phyloP scores from a whole-genome alignment of 1,140 invertebrate species.

The Calosoma granatense region DNA sequence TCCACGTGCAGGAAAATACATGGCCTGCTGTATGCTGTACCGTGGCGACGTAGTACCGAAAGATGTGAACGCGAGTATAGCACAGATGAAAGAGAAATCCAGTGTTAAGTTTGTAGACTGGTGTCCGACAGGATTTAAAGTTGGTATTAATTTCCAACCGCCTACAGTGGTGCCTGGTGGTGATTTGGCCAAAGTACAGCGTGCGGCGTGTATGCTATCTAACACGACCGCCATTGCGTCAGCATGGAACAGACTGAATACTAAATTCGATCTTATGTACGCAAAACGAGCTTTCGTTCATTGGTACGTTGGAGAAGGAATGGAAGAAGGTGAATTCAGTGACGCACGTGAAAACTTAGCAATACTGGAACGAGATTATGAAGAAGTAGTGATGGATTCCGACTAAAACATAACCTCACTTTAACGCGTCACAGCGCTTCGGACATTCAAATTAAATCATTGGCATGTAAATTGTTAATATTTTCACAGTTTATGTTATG shows the following conservation, averaged over 20 bases:
- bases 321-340: constrained; percentile 72
- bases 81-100: constrained; percentile 68
- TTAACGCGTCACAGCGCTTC: no score
- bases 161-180: constrained; percentile 63
- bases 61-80: constrained; percentile 66
- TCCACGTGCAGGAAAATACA: constrained; percentile 54
- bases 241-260: constrained; percentile 58
- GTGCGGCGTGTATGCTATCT: constrained; percentile 57
- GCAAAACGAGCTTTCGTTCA: constrained; percentile 64
- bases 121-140: constrained; percentile 63
- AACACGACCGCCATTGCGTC: constrained; percentile 59
- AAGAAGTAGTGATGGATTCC: constrained; percentile 43
- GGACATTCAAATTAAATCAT: no score
- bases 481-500: no score
- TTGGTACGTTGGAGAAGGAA: constrained; percentile 69
- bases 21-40: constrained; percentile 64
- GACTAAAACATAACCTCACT: no score
- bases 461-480: no score
- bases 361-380: constrained; percentile 65
- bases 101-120: constrained; percentile 59
- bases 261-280: constrained; percentile 79
- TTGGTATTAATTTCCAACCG: constrained; percentile 62
- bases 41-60: constrained; percentile 46
- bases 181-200: constrained; percentile 51
- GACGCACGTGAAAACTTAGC: constrained; percentile 80